Conservation (phyloP, 2,888 invertebrate species). For the Stenotaenia linearis region DNA sequence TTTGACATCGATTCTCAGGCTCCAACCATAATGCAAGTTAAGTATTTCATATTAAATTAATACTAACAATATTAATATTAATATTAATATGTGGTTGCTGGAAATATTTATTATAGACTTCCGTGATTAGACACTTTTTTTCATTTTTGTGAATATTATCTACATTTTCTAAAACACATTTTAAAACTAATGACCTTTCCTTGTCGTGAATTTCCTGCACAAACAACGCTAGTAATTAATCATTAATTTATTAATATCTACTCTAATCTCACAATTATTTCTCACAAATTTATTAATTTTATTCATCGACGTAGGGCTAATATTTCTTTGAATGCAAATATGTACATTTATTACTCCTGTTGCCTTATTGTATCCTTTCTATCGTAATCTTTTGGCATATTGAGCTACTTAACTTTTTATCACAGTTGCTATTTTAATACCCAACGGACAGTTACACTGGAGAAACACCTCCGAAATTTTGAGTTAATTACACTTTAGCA, state of each 20-base stretch:
- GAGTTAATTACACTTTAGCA: neutral
- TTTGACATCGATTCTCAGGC: neutral
- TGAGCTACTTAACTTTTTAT: neutral
- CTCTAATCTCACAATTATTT: neutral
- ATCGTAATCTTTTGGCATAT: neutral
- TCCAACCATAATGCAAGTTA: too few species aligned
- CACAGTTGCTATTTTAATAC: conserved; percentile 13
- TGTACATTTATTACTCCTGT: neutral
- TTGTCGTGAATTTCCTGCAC: neutral
- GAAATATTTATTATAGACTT: neutral
- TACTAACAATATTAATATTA: too few species aligned
- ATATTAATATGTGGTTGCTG: neutral
- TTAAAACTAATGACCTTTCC: neutral
- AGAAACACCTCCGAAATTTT: neutral
- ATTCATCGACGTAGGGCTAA: neutral
- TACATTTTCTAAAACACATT: neutral
- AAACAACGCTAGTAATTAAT: too few species aligned
- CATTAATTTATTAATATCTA: too few species aligned
- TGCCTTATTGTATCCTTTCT: neutral
- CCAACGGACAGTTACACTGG: neutral
- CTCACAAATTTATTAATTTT: neutral
- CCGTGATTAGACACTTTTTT: neutral
- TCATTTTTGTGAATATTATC: neutral
- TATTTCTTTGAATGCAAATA: neutral
- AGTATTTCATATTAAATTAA: too few species aligned